Evolutionary conservation across 1,140 invertebrate genomes (phyloP).

Genomic region (Euura saliciscinereae): DNA sequence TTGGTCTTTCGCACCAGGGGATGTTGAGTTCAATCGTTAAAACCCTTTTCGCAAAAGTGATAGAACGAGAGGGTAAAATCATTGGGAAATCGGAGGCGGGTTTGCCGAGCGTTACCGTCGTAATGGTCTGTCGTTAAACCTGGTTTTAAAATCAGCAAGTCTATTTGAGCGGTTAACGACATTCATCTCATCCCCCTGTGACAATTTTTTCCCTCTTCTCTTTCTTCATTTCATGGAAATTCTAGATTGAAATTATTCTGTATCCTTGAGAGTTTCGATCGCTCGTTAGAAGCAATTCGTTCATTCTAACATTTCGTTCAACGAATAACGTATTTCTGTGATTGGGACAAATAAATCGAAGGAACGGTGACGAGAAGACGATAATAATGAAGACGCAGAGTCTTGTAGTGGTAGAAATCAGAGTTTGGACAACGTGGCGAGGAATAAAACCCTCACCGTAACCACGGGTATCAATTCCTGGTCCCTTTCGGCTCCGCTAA

Average conservation of each 20-base stretch:
- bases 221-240: neutral
- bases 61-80: no score
- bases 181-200: neutral
- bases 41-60: no score
- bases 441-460: neutral
- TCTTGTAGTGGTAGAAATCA: no score
- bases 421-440: neutral
- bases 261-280: neutral
- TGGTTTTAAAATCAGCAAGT: constrained; percentile 2
- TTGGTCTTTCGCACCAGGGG: no score
- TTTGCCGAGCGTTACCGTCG: no score
- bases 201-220: neutral
- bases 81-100: no score
- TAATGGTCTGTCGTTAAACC: neutral
- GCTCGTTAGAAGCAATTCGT: neutral
- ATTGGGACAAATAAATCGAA: neutral
- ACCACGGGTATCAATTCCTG: neutral
- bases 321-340: no score
- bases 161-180: constrained; percentile 4
- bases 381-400: neutral
- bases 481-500: neutral
- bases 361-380: neutral
- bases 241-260: constrained; percentile 1
- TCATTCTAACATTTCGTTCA: no score
- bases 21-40: no score